phyloP scores from a whole-genome alignment of 2,113 vertebrate species.

The Labeo catla region DNA sequence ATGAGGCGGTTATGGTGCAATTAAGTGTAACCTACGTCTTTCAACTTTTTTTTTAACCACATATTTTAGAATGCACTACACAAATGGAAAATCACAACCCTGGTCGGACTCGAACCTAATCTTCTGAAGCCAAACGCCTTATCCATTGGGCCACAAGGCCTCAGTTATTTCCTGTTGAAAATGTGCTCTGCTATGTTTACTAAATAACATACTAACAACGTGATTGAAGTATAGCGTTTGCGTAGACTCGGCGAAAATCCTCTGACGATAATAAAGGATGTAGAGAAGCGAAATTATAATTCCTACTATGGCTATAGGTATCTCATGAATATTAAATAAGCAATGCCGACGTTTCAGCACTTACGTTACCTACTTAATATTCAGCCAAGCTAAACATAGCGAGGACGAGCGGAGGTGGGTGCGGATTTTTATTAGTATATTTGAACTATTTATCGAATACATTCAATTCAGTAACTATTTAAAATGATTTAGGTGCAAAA shows the following conservation, averaged over 20 bases:
- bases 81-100: slow-evolving; percentile 72
- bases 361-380: background rate
- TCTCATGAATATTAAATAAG: background rate
- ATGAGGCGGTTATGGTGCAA: background rate
- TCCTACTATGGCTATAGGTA: background rate
- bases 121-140: slow-evolving; percentile 85
- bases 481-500: background rate
- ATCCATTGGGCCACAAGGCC: slow-evolving; percentile 84
- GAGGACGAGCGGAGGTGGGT: background rate
- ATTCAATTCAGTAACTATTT: background rate
- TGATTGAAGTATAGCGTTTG: background rate
- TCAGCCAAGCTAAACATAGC: no score
- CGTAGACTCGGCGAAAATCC: no score
- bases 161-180: fast-evolving
- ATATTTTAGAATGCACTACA: slow-evolving; percentile 69
- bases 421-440: background rate
- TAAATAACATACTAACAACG: no score
- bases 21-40: fast-evolving
- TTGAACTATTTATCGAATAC: background rate
- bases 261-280: background rate
- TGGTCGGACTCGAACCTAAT: slow-evolving; percentile 86
- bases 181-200: background rate
- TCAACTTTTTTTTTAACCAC: slow-evolving; percentile 80
- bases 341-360: background rate
- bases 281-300: background rate